Base-by-base conservation (phyloP, 2,797 vertebrate genomes). In the Scomberomorus guttatus region DNA sequence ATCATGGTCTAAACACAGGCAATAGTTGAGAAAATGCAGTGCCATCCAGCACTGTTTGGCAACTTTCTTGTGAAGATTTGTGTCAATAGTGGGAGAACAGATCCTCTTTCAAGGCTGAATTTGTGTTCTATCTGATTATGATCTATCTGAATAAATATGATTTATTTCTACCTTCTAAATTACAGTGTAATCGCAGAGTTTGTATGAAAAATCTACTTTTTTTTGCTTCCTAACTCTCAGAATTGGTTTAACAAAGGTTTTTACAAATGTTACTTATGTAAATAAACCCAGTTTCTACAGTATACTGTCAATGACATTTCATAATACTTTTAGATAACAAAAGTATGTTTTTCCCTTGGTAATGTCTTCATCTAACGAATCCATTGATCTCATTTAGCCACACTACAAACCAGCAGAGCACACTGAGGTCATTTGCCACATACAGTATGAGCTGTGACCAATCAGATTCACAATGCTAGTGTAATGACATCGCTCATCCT, bases 391-490 rank as follows among this genome's bases (percentile, higher is more conserved):
- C 59, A 76, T 87, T 89, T 70, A 79, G 60, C 27, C 46, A 27
- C 37, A 39, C 65, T 61, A 37, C 64, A 76, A 84, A 64, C 59
- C 68, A 79, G 61, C 15, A 37, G 34, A 82, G 75, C 61, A 56
- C 46, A 81, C 65, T 79, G 66, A 84, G 72, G 84, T 90, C 39
- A 25, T 72, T 85, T 80, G 72, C 54, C 73, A 80, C 82, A 87
- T 76, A 37, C 37, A 37, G 37, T 10, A 81, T 83, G 77, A 86
- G 81, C 89, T 91, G 86, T 90, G 85, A 91, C 83, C 83, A 89
- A 87, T 91, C 81, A 72, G 61, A 90, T 92, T 92, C 77, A 83
- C 83, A 79, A 81, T 76, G 79, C 82, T 66, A 8, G 69, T 76
- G 67, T 85, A 89, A 87, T 89, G 79, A 84, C 79, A 87, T 83